phyloP scores from a whole-genome alignment of 2,888 invertebrate species.

The Dastarcus helophoroides region DNA sequence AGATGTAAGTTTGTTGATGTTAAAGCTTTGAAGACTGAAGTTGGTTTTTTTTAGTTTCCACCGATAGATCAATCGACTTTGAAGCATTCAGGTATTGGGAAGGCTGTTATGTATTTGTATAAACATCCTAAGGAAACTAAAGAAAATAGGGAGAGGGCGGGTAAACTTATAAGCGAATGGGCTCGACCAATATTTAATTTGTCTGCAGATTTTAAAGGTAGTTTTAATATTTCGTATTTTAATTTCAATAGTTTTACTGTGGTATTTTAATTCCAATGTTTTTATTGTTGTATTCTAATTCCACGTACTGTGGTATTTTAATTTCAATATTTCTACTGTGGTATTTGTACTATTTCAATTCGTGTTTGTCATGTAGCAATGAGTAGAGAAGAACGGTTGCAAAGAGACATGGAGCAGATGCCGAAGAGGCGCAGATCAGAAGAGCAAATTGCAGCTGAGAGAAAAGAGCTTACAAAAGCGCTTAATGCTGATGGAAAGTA shows the following conservation, averaged over 20 bases:
- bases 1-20: slow-evolving; percentile 49
- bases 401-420: slow-evolving; percentile 82
- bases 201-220: slow-evolving; percentile 77
- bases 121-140: slow-evolving; percentile 97
- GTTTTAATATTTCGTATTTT: too few relatives aligned
- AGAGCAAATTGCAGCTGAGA: slow-evolving; percentile 38
- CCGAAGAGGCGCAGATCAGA: slow-evolving; percentile 44
- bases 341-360: slow-evolving; percentile 1
- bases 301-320: slow-evolving; percentile 7
- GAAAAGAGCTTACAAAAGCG: slow-evolving; percentile 53
- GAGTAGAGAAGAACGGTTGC: slow-evolving; percentile 85
- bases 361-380: slow-evolving; percentile 48
- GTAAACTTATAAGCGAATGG: slow-evolving; percentile 93
- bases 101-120: slow-evolving; percentile 98
- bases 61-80: slow-evolving; percentile 77
- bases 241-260: slow-evolving; percentile 4
- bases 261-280: neutral
- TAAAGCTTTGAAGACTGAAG: neutral
- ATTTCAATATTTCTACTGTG: neutral
- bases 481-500: slow-evolving; percentile 50
- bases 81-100: slow-evolving; percentile 94
- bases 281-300: neutral
- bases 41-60: slow-evolving; percentile 57
- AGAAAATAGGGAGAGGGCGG: slow-evolving; percentile 80
- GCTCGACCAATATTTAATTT: slow-evolving; percentile 95